These are phyloP conservation scores for Cyphomyrus plagiostoma DNA, from an alignment of 2,113 vertebrate genomes.

Conservation along the genomic window DNA sequence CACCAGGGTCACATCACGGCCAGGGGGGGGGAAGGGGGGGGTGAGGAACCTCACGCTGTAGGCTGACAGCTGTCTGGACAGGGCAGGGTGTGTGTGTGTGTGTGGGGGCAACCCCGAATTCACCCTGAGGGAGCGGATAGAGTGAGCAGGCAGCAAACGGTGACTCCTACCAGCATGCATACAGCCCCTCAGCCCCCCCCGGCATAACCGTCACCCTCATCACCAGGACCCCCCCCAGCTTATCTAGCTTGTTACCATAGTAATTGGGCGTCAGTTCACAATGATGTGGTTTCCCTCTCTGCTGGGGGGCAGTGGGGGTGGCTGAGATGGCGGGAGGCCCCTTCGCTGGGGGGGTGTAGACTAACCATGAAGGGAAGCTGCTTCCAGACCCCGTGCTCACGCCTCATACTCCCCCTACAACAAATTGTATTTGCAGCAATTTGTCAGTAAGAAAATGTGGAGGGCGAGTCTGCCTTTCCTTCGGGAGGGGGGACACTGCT, in stretches of 20 bases:
- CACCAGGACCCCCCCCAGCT: background rate
- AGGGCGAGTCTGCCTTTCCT: background rate
- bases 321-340: background rate
- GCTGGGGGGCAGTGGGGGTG: background rate
- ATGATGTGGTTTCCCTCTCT: background rate
- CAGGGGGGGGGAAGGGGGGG: background rate
- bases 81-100: conserved; percentile 38
- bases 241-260: background rate
- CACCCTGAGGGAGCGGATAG: background rate
- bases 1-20: conserved; percentile 21
- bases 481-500: background rate
- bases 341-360: background rate
- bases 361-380: background rate
- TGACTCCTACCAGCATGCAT: background rate
- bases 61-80: conserved; percentile 41
- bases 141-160: conserved; percentile 8
- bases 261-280: background rate
- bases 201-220: background rate
- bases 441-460: background rate
- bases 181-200: background rate
- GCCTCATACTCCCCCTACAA: background rate
- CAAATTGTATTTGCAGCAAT: background rate
- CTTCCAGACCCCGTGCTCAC: background rate
- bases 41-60: conserved; percentile 7
- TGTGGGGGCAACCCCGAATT: background rate